Evolutionary conservation across 1,140 invertebrate genomes (phyloP).

Genomic region (Zaprionus nigranus): DNA sequence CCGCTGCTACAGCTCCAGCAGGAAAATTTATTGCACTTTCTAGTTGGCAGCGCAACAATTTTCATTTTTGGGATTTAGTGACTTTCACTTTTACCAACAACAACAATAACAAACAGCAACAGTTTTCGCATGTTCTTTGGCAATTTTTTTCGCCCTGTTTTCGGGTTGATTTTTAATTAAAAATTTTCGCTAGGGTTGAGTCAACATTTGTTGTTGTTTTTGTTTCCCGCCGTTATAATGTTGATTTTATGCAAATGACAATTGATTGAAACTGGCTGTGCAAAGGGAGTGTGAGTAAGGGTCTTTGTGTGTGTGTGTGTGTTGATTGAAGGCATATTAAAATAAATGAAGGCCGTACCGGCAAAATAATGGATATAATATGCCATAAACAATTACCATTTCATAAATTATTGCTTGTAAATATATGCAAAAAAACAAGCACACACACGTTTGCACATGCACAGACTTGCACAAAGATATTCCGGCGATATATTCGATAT

Average conservation of each 20-base stretch:
- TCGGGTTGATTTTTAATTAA: conserved; percentile 66
- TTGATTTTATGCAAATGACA: conserved; percentile 77
- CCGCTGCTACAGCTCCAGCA: conserved; percentile 6
- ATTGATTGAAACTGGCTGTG: conserved; percentile 67
- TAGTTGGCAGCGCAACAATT: conserved; percentile 35
- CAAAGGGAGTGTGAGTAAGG: not conserved
- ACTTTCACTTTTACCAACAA: conserved; percentile 61
- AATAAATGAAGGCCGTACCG: conserved; percentile 52
- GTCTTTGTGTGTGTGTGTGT: conserved; percentile 17
- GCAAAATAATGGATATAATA: conserved; percentile 62
- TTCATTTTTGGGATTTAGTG: conserved; percentile 59
- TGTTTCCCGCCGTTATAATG: conserved; percentile 56
- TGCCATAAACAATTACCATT: conserved; percentile 72
- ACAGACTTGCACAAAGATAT: conserved; percentile 7
- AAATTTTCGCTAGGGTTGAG: conserved; percentile 35
- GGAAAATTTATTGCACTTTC: conserved; percentile 60
- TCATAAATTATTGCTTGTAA: conserved; percentile 61
- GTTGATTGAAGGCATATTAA: conserved; percentile 64
- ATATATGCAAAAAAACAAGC: conserved; percentile 29
- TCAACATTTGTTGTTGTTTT: conserved; percentile 18
- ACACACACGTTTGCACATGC: not conserved
- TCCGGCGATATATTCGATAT: not conserved
- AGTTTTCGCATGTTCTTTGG: conserved; percentile 53
- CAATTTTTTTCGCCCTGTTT: conserved; percentile 47
- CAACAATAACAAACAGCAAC: conserved; percentile 14